Evolutionary conservation across 2,113 vertebrate species (phyloP), one percentile per base, ranked within the genome.

Genomic region (Oreochromis niloticus): DNA sequence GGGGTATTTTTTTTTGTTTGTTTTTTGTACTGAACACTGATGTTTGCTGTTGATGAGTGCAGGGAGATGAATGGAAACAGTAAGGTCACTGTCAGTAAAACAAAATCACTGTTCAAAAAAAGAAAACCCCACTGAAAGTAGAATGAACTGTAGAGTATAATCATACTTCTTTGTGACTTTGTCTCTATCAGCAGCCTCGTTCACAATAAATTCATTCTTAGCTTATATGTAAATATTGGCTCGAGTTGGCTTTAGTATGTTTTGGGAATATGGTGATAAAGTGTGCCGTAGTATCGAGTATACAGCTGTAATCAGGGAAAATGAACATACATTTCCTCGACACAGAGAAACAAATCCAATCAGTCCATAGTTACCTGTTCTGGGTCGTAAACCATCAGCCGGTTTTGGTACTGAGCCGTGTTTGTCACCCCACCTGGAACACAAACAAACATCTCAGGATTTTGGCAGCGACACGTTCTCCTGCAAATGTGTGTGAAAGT

Each of bases 361-460:
- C 48, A 27, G 61, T 89, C 94, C 39, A 75, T 16, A 75, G 43
- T 6, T 78, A 99, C 98, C 97, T 99, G 98, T 82, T 97, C 97
- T 80, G 98, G 98, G 93, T 99, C 98, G 86, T 98, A 99, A 10
- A 98, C 98, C 98, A 99, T 99, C 90, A 99, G 96, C 88, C 98
- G 97, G 92, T 98, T 99, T 95, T 99, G 98, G 95, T 99, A 99
- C 75, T 99, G 98, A 78, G 98, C 98, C 2, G 98, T 99, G 93
- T 99, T 99, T 87, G 98, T 99, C 89, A 99, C 98, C 66, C 98
- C 98, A 94, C 98, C 98, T 99, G 95, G 5, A 96, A 97, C 27
- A 63, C 36, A 94, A 85, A 52, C 41, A 71, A 91, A n/a, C 71
- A 75, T n/a, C 41, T 11, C 52, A 48, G 14, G 8, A 7, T 46